Conservation (phyloP, 2,888 invertebrate genomes). For the Ectemnius cavifrons region DNA sequence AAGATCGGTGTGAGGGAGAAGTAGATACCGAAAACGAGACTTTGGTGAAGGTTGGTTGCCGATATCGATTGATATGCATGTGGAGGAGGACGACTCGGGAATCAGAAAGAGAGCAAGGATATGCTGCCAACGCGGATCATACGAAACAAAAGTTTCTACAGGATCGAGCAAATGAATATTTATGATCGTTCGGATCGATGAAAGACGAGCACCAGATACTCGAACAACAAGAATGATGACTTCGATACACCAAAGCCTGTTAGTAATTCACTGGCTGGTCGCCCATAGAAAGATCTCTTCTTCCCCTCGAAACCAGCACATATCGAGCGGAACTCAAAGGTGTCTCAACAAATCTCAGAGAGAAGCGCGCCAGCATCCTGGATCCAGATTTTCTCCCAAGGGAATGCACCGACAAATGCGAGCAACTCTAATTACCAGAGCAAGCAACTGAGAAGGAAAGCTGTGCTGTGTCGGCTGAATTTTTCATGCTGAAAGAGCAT, state of each 20-base stretch:
- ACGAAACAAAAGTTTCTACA: constrained; percentile 41
- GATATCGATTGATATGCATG: constrained; percentile 50
- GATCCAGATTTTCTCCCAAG: too few species aligned
- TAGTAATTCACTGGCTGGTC: constrained; percentile 8
- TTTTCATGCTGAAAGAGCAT: too few species aligned
- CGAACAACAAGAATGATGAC: not conserved
- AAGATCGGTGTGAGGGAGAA: not conserved
- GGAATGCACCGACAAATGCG: too few species aligned
- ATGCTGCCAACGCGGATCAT: not conserved
- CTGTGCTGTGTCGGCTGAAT: too few species aligned
- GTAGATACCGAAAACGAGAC: not conserved
- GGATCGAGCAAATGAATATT: constrained; percentile 48
- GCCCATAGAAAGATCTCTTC: not conserved
- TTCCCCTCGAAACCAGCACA: too few species aligned
- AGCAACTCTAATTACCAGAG: too few species aligned
- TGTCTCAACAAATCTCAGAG: too few species aligned
- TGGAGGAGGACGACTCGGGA: constrained; percentile 13
- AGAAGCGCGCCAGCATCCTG: too few species aligned
- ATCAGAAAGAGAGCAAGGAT: not conserved
- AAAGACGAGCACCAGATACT: constrained; percentile 19
- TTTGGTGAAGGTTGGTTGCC: constrained; percentile 27
- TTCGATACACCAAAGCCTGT: not conserved
- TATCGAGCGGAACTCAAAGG: too few species aligned
- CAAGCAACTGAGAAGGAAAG: too few species aligned
- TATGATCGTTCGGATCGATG: constrained; percentile 28